Percentiles rank a stretch among this genome's conserved stretches.
These are phyloP conservation scores for Neopelma chrysocephalum DNA, from an alignment of 2,797 vertebrate genomes.

Conservation along the genomic window DNA sequence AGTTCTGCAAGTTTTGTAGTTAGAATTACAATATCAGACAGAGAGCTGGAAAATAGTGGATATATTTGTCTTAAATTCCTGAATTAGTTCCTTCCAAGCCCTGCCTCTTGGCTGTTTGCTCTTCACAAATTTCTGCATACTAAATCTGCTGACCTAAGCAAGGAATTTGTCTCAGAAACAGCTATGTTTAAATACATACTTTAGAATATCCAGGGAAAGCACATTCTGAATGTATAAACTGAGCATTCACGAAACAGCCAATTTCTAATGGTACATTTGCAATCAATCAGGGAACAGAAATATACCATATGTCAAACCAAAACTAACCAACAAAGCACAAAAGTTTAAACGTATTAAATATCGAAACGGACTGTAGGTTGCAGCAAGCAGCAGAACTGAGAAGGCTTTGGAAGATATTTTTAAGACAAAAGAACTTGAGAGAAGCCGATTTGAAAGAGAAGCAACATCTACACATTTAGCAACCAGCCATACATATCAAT, in stretches of 20 bases:
- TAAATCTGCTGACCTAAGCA: constrained; percentile 37
- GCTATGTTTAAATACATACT: constrained; percentile 11
- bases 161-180: constrained; percentile 47
- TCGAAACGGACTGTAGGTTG: neutral
- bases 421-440: neutral
- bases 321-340: constrained; percentile 2
- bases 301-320: constrained; percentile 31
- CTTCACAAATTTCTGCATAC: neutral
- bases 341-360: constrained; percentile 17
- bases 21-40: neutral
- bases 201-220: constrained; percentile 14
- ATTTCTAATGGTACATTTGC: constrained; percentile 29
- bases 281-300: constrained; percentile 45
- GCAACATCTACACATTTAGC: neutral
- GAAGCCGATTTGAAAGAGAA: neutral
- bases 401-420: neutral
- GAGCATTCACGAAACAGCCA: neutral
- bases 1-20: neutral
- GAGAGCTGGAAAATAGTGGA: neutral
- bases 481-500: neutral
- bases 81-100: constrained; percentile 2
- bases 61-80: neutral
- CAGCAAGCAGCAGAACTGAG: neutral
- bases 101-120: constrained; percentile 25
- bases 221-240: constrained; percentile 38